Evolutionary conservation across 2,797 vertebrate species (phyloP).

Genomic region (Scyliorhinus canicula): DNA sequence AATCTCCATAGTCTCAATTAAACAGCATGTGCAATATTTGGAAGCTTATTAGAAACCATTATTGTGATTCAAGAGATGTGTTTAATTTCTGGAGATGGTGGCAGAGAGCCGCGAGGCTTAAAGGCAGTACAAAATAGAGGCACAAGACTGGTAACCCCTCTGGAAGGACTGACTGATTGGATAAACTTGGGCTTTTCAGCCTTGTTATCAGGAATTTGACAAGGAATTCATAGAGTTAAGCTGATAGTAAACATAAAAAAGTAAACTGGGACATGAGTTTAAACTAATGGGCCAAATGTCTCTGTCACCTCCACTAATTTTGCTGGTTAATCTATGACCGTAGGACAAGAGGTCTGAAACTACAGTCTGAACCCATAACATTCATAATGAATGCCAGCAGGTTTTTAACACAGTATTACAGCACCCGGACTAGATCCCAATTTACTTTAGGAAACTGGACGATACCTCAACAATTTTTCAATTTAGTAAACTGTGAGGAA

Average conservation of each 20-base stretch:
- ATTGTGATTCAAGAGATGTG: neutral
- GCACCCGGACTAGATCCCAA: too few relatives aligned
- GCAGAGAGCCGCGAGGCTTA: neutral
- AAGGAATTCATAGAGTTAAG: neutral
- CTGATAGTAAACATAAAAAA: neutral
- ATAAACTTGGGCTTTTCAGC: neutral
- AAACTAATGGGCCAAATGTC: neutral
- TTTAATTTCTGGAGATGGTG: neutral
- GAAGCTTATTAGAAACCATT: neutral
- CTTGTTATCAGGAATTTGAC: neutral
- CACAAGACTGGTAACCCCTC: neutral
- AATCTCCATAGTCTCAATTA: neutral
- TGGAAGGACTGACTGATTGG: neutral
- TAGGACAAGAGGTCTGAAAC: neutral
- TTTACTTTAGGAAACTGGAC: too few relatives aligned
- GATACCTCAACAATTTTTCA: too few relatives aligned
- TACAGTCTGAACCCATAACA: neutral
- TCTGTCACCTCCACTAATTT: neutral
- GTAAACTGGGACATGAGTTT: neutral
- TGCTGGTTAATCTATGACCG: neutral
- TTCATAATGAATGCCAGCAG: neutral
- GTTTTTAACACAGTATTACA: neutral
- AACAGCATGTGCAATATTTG: neutral
- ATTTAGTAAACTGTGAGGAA: too few relatives aligned
- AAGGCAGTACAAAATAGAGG: neutral